phyloP scores from a whole-genome alignment of 2,888 invertebrate genomes.

The Lamellibrachia satsuma region DNA sequence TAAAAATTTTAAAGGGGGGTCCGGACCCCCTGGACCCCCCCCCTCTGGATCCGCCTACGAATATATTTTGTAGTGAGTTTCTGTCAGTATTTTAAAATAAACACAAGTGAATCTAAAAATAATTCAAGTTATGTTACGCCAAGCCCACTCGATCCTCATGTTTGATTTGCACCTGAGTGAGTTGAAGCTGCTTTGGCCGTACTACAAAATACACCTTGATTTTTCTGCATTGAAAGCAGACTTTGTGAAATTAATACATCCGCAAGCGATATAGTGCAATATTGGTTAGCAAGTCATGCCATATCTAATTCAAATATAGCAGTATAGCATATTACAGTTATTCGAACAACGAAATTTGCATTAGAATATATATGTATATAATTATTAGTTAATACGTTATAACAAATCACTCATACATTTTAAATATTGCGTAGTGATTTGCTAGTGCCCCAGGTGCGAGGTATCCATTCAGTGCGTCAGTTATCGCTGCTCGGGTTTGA shows the following conservation, averaged over 20 bases:
- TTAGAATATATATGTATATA: background rate
- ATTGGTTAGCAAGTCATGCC: background rate
- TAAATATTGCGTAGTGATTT: conserved; percentile 4
- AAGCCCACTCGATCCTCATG: background rate
- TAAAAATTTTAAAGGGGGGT: no score
- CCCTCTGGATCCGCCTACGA: no score
- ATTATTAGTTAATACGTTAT: background rate
- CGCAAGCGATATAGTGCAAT: background rate
- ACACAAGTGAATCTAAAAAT: background rate
- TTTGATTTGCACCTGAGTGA: conserved; percentile 8
- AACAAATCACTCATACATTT: background rate
- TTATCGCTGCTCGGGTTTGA: background rate
- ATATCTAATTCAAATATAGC: background rate
- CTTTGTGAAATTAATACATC: background rate
- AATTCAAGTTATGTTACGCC: background rate
- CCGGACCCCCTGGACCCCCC: no score
- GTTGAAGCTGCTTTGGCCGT: background rate
- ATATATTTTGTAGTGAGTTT: no score
- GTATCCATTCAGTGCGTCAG: conserved; percentile 17
- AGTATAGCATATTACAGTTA: background rate
- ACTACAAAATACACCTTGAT: conserved; percentile 13
- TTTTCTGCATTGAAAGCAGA: conserved; percentile 1
- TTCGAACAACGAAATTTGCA: background rate
- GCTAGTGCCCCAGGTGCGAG: background rate
- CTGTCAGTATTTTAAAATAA: background rate